These are phyloP conservation scores for Morinoia aosen DNA, from an alignment of 2,888 invertebrate species.

Conservation along the genomic window DNA sequence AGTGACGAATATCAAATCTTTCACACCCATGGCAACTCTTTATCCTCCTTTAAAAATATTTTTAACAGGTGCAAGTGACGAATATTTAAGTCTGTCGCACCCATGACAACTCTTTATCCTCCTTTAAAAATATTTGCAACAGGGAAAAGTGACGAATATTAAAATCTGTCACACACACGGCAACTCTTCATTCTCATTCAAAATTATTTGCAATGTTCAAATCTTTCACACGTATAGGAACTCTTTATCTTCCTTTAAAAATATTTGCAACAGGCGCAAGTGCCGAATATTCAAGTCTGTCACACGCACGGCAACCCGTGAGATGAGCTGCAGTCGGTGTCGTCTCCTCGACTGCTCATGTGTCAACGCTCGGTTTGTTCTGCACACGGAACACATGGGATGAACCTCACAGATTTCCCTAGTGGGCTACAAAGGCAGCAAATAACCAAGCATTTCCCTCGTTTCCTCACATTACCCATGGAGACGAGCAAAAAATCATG, in stretches of 20 bases:
- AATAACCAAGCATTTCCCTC: not conserved
- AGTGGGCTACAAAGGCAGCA: not conserved
- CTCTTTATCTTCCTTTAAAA: too few relatives aligned
- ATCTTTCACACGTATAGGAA: too few relatives aligned
- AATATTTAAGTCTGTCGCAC: too few relatives aligned
- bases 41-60: too few relatives aligned
- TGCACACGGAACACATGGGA: not conserved
- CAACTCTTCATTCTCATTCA: not conserved
- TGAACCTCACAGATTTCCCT: not conserved
- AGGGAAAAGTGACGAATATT: not conserved
- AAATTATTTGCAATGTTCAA: too few relatives aligned
- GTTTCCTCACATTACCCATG: not conserved
- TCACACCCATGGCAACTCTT: too few relatives aligned
- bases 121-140: too few relatives aligned
- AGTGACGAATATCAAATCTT: not conserved
- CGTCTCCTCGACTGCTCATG: not conserved
- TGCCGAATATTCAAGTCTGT: not conserved
- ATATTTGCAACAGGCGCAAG: too few relatives aligned
- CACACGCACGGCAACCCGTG: not conserved
- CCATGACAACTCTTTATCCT: too few relatives aligned
- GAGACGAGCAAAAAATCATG: not conserved
- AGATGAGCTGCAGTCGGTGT: not conserved
- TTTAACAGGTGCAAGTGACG: too few relatives aligned
- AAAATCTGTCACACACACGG: not conserved
- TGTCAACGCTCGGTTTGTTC: not conserved